Percentiles rank a stretch among this genome's conserved stretches.
Evolutionary conservation across 1,140 invertebrate genomes (phyloP).

Genomic region (Capitella teleta): DNA sequence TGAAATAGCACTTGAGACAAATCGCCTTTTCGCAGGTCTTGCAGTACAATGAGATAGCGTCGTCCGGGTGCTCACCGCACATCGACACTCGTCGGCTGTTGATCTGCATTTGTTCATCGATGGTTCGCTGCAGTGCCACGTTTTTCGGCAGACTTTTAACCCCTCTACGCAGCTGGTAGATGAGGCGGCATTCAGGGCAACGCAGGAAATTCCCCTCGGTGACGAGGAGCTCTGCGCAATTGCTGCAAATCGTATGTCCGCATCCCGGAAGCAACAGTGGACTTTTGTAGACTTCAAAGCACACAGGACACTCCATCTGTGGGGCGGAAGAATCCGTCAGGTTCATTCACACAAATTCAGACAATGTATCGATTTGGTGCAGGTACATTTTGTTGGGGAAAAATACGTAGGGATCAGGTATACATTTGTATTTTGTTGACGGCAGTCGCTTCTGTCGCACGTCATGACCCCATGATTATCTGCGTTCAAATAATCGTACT

Average conservation of each 20-base stretch:
- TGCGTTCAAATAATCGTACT: too few species aligned
- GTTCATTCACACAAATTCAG: too few species aligned
- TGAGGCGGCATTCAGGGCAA: slow-evolving; percentile 8
- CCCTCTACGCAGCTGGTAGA: slow-evolving; percentile 8
- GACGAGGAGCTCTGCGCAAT: slow-evolving; percentile 8
- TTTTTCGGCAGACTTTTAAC: slow-evolving; percentile 10
- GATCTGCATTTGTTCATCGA: slow-evolving; percentile 2
- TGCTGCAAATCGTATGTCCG: slow-evolving; percentile 9
- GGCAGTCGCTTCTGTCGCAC: too few species aligned
- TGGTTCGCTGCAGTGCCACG: slow-evolving; percentile 7
- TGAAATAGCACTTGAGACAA: slow-evolving; percentile 11
- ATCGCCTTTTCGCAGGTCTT: slow-evolving; percentile 9
- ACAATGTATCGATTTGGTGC: too few species aligned
- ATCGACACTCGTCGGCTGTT: not conserved
- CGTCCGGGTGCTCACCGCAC: slow-evolving; percentile 5
- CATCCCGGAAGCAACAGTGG: slow-evolving; percentile 9
- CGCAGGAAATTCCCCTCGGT: slow-evolving; percentile 7
- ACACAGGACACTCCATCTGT: slow-evolving; percentile 13
- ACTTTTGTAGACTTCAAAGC: slow-evolving; percentile 5
- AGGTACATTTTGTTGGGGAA: too few species aligned
- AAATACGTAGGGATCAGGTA: too few species aligned
- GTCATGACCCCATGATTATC: too few species aligned
- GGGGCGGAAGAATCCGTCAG: too few species aligned
- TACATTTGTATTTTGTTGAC: too few species aligned
- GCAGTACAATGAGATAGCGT: slow-evolving; percentile 7